Percentiles rank a stretch among this genome's conserved stretches.
These are phyloP conservation scores for Noturus placidus DNA, from an alignment of 2,113 vertebrate genomes.

Conservation along the genomic window DNA sequence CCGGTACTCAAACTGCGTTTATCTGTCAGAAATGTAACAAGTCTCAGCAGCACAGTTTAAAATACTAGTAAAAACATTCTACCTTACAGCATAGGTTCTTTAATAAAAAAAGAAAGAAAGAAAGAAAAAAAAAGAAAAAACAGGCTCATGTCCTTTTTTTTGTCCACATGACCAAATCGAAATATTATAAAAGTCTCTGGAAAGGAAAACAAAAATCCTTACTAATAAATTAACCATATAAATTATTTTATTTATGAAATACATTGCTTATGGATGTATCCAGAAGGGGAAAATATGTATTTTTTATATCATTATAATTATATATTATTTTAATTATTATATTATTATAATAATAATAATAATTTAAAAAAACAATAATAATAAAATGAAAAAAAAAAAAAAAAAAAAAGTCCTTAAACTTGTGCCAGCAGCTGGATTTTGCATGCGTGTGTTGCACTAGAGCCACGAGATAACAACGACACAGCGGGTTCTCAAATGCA, in stretches of 20 bases:
- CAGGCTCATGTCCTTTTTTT: slow-evolving; percentile 30
- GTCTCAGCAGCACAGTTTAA: slow-evolving; percentile 52
- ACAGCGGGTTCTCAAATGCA: slow-evolving; percentile 38
- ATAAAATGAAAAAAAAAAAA: not conserved
- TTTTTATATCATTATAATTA: too few species aligned
- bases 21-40: slow-evolving; percentile 53
- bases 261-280: slow-evolving; percentile 44
- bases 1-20: slow-evolving; percentile 48
- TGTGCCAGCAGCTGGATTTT: slow-evolving; percentile 53
- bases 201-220: slow-evolving; percentile 60
- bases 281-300: slow-evolving; percentile 10
- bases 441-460: slow-evolving; percentile 52
- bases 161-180: slow-evolving; percentile 52
- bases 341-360: slow-evolving; percentile 13
- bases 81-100: slow-evolving; percentile 64
- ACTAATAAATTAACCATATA: slow-evolving; percentile 80
- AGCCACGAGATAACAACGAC: slow-evolving; percentile 37
- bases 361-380: too few species aligned
- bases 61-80: slow-evolving; percentile 61
- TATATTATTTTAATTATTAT: too few species aligned
- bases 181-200: slow-evolving; percentile 67
- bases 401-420: slow-evolving; percentile 52
- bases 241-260: slow-evolving; percentile 68
- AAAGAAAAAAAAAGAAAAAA: not conserved
- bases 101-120: slow-evolving; percentile 38